These are phyloP conservation scores for Paratilapia polleni DNA, from an alignment of 2,113 vertebrate genomes.

Conservation along the genomic window DNA sequence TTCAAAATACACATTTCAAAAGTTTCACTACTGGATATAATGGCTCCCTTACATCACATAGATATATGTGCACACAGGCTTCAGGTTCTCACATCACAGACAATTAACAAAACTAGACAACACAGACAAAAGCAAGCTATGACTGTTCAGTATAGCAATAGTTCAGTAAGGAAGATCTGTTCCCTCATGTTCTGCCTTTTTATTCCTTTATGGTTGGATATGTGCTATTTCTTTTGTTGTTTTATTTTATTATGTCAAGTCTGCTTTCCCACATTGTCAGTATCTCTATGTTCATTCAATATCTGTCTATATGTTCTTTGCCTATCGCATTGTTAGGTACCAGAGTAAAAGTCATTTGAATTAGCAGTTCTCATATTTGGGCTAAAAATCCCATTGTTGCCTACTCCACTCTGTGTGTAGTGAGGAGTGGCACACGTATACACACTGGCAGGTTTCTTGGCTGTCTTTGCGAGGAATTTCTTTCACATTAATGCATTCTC, in stretches of 20 bases:
- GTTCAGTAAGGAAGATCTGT: background rate
- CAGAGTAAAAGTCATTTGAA: background rate
- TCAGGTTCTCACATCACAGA: background rate
- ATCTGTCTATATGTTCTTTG: background rate
- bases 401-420: no score
- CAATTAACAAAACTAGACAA: no score
- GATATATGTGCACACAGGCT: background rate
- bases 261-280: background rate
- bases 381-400: no score
- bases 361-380: no score
- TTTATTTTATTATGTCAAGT: background rate
- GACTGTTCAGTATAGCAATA: background rate
- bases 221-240: background rate
- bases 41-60: no score
- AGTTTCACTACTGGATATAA: no score
- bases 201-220: background rate
- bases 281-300: background rate
- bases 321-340: background rate
- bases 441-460: background rate
- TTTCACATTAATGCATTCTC: background rate
- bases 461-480: background rate
- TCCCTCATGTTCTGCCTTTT: rapidly evolving
- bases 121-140: no score
- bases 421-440: background rate
- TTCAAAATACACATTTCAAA: no score